phyloP scores from a whole-genome alignment of 2,113 vertebrate genomes.

The Corydoras maculifer region DNA sequence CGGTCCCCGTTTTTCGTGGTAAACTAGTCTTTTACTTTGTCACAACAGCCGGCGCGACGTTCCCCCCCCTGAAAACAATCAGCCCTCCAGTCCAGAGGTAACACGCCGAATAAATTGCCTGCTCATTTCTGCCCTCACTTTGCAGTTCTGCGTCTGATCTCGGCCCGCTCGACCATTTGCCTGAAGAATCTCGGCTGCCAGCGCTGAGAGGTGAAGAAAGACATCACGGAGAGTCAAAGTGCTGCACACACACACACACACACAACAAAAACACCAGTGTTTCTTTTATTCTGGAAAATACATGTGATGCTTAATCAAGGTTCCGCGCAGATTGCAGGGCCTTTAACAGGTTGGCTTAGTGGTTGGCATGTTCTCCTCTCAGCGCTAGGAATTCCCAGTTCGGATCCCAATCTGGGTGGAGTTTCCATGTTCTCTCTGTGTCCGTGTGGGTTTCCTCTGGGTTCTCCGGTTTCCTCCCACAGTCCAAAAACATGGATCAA shows the following conservation, averaged over 20 bases:
- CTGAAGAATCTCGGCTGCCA: slow-evolving; percentile 11
- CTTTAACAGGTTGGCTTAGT: too few relatives aligned
- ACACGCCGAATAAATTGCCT: slow-evolving; percentile 24
- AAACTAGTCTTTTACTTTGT: slow-evolving; percentile 18
- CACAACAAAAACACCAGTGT: not conserved
- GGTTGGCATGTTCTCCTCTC: too few relatives aligned
- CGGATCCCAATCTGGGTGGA: too few relatives aligned
- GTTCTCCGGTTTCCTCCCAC: too few relatives aligned
- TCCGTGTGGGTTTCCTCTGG: too few relatives aligned
- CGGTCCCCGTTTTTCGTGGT: too few relatives aligned
- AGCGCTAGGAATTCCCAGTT: too few relatives aligned
- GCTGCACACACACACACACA: not conserved
- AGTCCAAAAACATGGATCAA: too few relatives aligned
- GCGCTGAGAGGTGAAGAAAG: not conserved
- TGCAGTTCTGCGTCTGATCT: slow-evolving; percentile 13
- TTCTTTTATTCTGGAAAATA: too few relatives aligned
- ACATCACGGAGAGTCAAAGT: not conserved
- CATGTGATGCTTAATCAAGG: too few relatives aligned
- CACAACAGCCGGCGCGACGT: slow-evolving; percentile 31
- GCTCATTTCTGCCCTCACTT: not conserved
- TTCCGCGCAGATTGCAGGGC: too few relatives aligned
- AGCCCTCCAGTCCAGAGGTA: slow-evolving; percentile 25
- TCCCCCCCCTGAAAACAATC: slow-evolving; percentile 22
- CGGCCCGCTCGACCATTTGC: not conserved
- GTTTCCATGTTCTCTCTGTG: too few relatives aligned